Evolutionary conservation across 2,797 vertebrate species (phyloP), one percentile per base, ranked within the genome.

Genomic region (Thripadectes ignobilis): DNA sequence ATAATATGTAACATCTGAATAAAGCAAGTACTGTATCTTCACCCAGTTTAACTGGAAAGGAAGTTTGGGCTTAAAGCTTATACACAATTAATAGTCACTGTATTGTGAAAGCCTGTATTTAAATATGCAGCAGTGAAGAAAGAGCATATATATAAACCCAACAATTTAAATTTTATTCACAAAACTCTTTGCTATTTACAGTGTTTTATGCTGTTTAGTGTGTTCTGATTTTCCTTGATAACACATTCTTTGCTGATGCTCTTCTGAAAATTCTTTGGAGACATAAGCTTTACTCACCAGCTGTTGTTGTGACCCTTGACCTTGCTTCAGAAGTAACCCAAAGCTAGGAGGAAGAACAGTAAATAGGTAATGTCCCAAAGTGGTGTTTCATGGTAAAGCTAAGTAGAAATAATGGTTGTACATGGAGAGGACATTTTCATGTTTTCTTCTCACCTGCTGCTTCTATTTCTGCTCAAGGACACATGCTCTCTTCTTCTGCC

Each of bases 241-340:
- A 73, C 29, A 43, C 19, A 36, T 63, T 77, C 8, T 69, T 78
- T 3, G 4, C 29, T 77, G 34, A 16, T 45, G 32, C 12, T 80
- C 83, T 83, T 74, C 57, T 74, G 45, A 89, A 89, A 91, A 73
- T 48, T 54, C 22, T 43, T 85, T 77, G 51, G 74, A 29, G 51
- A 71, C 26, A 15, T 34, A 49, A 67, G 16, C 8, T 88, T 91
- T 69, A 46, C 32, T 55, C 38, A 41, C 12, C 10, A 58, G 29
- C 34, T 22, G 19, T 63, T 76, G 19, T 59, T 62, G 65, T 78
- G 73, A 39, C 41, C 26, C 27, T 46, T 83, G 59, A 55, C 24
- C 8, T 69, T 71, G 51, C 51, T 59, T 83, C 48, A 74, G 61
- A 66, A 30, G 7, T 59, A 46, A 12, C 48, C 26, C 93, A 66